A percentile compares a stretch with the other conserved stretches of the same genome.
Evolutionary conservation across 2,113 vertebrate species (phyloP).

Genomic region (Tachycineta bicolor): DNA sequence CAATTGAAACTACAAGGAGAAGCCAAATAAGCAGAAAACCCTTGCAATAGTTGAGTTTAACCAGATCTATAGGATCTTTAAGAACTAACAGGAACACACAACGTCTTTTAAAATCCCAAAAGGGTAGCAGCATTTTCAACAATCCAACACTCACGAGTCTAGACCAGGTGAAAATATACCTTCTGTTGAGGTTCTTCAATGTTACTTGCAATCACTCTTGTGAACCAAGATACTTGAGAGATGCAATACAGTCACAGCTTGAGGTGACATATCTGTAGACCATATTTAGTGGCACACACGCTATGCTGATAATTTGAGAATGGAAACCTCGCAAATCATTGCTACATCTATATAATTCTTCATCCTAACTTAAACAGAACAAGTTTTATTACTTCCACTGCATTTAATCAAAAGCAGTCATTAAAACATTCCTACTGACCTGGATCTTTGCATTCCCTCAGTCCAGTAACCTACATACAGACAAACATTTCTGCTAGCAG

Average conservation of each 20-base stretch:
- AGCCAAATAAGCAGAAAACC: neutral
- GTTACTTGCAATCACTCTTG: neutral
- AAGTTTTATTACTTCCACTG: neutral
- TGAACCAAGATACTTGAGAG: neutral
- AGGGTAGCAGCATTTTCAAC: neutral
- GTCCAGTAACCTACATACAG: neutral
- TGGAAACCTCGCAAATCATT: neutral
- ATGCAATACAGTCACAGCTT: neutral
- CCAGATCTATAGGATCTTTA: neutral
- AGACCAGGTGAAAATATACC: neutral
- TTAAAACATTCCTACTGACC: neutral
- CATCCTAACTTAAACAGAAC: neutral
- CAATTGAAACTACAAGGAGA: neutral
- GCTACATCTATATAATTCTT: neutral
- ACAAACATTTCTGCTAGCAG: neutral
- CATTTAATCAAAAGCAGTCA: conserved; percentile 36
- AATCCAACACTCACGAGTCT: neutral
- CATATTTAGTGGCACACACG: neutral
- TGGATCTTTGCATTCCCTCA: neutral
- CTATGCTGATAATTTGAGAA: neutral
- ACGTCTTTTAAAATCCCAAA: neutral
- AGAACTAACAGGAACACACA: neutral
- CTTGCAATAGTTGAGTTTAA: neutral
- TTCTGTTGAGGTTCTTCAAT: neutral
- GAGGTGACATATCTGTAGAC: neutral